These are phyloP conservation scores for Lagopus muta DNA, from an alignment of 2,113 vertebrate species.

Conservation along the genomic window DNA sequence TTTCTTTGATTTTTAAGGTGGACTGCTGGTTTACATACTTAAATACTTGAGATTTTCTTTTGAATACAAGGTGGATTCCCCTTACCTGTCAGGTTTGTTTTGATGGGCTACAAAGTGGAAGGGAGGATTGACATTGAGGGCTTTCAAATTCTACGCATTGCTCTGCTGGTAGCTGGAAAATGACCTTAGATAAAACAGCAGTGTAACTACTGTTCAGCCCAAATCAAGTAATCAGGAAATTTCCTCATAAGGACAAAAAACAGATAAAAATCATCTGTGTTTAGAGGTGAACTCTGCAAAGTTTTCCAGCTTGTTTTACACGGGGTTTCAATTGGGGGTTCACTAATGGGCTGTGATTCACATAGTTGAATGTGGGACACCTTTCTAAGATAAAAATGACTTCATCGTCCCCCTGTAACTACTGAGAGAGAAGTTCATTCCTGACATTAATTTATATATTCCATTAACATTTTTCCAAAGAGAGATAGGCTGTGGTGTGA, in stretches of 20 bases:
- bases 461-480: neutral
- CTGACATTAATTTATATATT: neutral
- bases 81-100: conserved; percentile 3
- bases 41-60: neutral
- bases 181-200: neutral
- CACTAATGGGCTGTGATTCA: neutral
- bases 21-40: neutral
- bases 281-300: conserved; percentile 6
- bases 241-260: conserved; percentile 16
- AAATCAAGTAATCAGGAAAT: neutral
- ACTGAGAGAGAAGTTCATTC: neutral
- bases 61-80: neutral
- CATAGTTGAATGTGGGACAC: neutral
- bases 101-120: neutral
- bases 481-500: neutral
- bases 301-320: neutral
- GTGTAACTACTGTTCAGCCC: neutral
- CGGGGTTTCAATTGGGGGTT: neutral
- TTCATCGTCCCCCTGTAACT: neutral
- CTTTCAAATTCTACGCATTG: neutral
- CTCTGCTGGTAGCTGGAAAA: neutral
- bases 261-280: conserved; percentile 15
- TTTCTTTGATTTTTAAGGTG: neutral
- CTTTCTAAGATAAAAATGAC: neutral
- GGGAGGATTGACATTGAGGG: neutral